phyloP scores from a whole-genome alignment of 2,113 vertebrate genomes.

The Oryzias celebensis region DNA sequence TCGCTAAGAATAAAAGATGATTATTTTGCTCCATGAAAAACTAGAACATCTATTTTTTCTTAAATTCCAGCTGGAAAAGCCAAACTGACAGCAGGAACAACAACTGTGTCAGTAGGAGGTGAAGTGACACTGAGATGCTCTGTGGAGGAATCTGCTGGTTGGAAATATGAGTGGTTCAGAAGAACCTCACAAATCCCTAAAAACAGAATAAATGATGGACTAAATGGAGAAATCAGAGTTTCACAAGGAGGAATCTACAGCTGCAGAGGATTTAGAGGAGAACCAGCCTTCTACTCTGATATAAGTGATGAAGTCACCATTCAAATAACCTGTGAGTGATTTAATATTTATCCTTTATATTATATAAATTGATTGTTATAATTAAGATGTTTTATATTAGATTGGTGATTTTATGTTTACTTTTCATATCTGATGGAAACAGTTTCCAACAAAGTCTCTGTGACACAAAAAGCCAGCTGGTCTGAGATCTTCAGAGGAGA shows the following conservation, averaged over 20 bases:
- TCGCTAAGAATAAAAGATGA: too few relatives aligned
- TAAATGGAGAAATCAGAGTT: not conserved
- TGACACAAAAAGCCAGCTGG: too few relatives aligned
- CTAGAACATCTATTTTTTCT: too few relatives aligned
- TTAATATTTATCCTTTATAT: rapidly evolving
- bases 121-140: conserved; percentile 6
- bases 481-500: too few relatives aligned
- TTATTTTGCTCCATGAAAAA: too few relatives aligned
- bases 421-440: not conserved
- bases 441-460: too few relatives aligned
- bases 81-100: not conserved
- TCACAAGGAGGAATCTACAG: conserved; percentile 19
- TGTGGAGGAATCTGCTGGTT: not conserved
- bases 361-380: not conserved
- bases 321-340: not conserved
- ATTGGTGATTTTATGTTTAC: too few relatives aligned
- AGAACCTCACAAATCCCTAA: not conserved
- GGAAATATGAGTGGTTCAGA: conserved; percentile 18
- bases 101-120: conserved; percentile 2
- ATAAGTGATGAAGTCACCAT: not conserved
- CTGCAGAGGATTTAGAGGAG: conserved; percentile 13
- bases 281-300: not conserved
- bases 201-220: not conserved
- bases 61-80: too few relatives aligned
- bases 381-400: too few relatives aligned